Conservation (phyloP, 2,113 vertebrate genomes). For the Odobenus rosmarus region DNA sequence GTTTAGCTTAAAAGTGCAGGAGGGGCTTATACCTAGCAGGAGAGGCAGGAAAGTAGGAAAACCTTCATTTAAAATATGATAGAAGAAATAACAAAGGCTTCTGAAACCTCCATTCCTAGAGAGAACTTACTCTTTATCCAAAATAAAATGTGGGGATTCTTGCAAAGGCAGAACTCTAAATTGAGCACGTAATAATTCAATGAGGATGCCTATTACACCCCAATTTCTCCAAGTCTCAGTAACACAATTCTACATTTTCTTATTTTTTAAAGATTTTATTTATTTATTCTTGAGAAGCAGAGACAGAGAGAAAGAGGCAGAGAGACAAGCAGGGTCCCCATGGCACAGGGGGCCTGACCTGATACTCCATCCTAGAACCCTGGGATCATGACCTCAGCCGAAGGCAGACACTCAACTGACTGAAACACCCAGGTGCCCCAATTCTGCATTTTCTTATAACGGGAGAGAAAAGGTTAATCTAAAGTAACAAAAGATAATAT, state of each 20-base stretch:
- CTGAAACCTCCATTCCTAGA: background rate
- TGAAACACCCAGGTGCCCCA: background rate
- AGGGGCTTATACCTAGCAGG: background rate
- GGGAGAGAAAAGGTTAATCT: background rate
- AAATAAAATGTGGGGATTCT: background rate
- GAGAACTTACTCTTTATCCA: background rate
- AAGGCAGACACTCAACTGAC: too few relatives aligned
- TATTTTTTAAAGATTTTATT: background rate
- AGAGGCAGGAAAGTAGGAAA: background rate
- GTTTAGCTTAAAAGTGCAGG: background rate
- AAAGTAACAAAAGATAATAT: constrained; percentile 49
- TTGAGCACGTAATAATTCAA: background rate
- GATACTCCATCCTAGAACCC: too few relatives aligned
- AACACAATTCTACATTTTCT: background rate
- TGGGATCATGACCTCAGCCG: too few relatives aligned
- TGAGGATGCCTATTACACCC: background rate
- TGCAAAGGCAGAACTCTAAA: background rate
- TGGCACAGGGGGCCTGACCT: too few relatives aligned
- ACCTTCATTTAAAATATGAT: background rate
- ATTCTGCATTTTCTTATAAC: background rate
- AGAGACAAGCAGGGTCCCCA: too few relatives aligned
- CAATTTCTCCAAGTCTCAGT: background rate
- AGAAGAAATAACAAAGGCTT: background rate
- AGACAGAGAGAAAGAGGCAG: too few relatives aligned
- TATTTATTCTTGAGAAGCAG: background rate